Evolutionary conservation across 2,113 vertebrate genomes (phyloP).

Genomic region (Chauna torquata): DNA sequence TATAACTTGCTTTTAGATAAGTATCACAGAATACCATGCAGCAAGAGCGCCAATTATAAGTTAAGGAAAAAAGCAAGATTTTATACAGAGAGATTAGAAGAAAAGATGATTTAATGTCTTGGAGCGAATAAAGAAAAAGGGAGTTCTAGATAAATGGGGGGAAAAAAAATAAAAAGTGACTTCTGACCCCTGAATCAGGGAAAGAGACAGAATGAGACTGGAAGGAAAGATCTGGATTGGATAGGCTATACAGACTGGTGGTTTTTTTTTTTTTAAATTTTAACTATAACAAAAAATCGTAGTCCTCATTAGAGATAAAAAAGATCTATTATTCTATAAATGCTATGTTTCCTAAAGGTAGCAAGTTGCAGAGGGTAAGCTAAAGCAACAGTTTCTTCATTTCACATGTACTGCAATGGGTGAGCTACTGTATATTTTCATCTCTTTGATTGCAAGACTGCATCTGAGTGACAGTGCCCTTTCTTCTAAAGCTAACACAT

Average conservation of each 20-base stretch:
- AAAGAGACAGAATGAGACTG: background rate
- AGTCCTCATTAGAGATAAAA: background rate
- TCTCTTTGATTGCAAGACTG: constrained; percentile 8
- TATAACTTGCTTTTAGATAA: background rate
- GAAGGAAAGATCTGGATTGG: background rate
- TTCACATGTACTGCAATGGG: background rate
- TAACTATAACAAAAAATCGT: background rate
- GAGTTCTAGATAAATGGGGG: background rate
- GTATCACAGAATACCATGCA: background rate
- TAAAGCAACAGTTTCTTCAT: constrained; percentile 6
- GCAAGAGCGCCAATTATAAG: constrained; percentile 36
- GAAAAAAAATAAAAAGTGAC: background rate
- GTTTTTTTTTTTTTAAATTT: background rate
- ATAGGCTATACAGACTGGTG: background rate
- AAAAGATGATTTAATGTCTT: constrained; percentile 13
- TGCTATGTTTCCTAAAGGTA: background rate
- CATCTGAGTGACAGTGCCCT: background rate
- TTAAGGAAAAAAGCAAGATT: constrained; percentile 30
- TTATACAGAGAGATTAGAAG: background rate
- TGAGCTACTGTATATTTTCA: background rate
- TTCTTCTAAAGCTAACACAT: background rate
- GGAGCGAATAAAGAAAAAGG: constrained; percentile 23
- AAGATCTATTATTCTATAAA: background rate
- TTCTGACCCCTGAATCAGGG: background rate
- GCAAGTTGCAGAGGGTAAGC: background rate